Evolutionary conservation across 2,888 invertebrate species (phyloP).

Genomic region (Ichneumon xanthorius): DNA sequence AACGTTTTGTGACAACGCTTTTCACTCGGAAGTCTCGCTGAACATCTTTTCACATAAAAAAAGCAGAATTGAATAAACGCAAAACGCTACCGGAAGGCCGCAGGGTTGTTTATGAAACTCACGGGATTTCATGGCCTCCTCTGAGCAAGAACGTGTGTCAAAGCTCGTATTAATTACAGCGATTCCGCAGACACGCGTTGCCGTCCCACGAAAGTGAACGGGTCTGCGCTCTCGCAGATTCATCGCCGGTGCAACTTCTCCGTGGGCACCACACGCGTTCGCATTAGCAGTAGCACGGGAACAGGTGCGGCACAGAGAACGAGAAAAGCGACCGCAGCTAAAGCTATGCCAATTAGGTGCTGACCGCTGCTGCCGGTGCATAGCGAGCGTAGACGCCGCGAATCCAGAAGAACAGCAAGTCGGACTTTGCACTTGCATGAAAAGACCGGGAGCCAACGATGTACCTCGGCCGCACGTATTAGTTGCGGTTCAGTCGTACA

Average conservation of each 20-base stretch:
- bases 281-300: slow-evolving; percentile 21
- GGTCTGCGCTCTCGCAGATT: slow-evolving; percentile 16
- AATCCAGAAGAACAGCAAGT: slow-evolving; percentile 34
- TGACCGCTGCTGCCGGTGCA: slow-evolving; percentile 24
- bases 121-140: neutral
- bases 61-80: neutral
- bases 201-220: slow-evolving; percentile 6
- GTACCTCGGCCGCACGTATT: slow-evolving; percentile 24
- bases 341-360: slow-evolving; percentile 43
- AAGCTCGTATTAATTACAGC: slow-evolving; percentile 43
- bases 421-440: slow-evolving; percentile 29
- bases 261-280: neutral
- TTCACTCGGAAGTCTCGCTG: neutral
- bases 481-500: slow-evolving; percentile 24
- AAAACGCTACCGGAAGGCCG: neutral
- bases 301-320: slow-evolving; percentile 42
- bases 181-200: slow-evolving; percentile 22
- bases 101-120: neutral
- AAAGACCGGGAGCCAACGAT: slow-evolving; percentile 14
- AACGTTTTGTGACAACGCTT: neutral
- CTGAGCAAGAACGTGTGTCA: slow-evolving; percentile 30
- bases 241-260: slow-evolving; percentile 23
- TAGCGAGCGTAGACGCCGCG: slow-evolving; percentile 33
- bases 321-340: slow-evolving; percentile 44
- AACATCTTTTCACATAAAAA: neutral